Conservation (phyloP, 2,113 vertebrate genomes). For the Polypterus senegalus region DNA sequence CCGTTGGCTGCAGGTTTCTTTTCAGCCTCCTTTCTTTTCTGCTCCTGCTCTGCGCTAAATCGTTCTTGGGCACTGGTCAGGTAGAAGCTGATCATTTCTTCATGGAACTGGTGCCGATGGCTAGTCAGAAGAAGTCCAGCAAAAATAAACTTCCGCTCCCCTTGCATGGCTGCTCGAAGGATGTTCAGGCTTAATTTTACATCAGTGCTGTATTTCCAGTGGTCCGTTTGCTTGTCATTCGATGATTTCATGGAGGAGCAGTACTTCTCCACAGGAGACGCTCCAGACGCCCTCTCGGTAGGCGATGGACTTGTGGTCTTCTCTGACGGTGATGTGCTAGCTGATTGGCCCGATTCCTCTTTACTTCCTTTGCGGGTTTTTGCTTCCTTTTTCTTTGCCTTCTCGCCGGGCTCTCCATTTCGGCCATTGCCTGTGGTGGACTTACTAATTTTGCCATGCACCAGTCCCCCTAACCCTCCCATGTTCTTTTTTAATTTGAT, state of each 20-base stretch:
- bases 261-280: slow-evolving; percentile 46
- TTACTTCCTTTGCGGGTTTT: slow-evolving; percentile 67
- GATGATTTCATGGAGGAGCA: slow-evolving; percentile 40
- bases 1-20: slow-evolving; percentile 43
- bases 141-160: slow-evolving; percentile 95
- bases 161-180: slow-evolving; percentile 93
- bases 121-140: slow-evolving; percentile 89
- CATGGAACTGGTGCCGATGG: slow-evolving; percentile 93
- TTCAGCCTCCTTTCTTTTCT: slow-evolving; percentile 73
- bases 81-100: slow-evolving; percentile 97
- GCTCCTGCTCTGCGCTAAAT: slow-evolving; percentile 90
- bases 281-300: slow-evolving; percentile 59
- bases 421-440: slow-evolving; percentile 71
- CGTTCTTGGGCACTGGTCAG: slow-evolving; percentile 90
- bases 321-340: slow-evolving; percentile 83
- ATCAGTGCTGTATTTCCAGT: slow-evolving; percentile 96
- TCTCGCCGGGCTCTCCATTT: slow-evolving; percentile 50
- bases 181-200: slow-evolving; percentile 97
- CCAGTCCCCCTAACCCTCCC: slow-evolving; percentile 88
- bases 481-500: slow-evolving; percentile 97
- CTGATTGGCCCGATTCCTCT: slow-evolving; percentile 81
- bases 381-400: slow-evolving; percentile 54
- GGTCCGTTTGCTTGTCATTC: slow-evolving; percentile 64
- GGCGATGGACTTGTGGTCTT: slow-evolving; percentile 85
- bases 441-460: slow-evolving; percentile 88